phyloP scores from a whole-genome alignment of 2,113 vertebrate species.

The Poecilia latipinna region DNA sequence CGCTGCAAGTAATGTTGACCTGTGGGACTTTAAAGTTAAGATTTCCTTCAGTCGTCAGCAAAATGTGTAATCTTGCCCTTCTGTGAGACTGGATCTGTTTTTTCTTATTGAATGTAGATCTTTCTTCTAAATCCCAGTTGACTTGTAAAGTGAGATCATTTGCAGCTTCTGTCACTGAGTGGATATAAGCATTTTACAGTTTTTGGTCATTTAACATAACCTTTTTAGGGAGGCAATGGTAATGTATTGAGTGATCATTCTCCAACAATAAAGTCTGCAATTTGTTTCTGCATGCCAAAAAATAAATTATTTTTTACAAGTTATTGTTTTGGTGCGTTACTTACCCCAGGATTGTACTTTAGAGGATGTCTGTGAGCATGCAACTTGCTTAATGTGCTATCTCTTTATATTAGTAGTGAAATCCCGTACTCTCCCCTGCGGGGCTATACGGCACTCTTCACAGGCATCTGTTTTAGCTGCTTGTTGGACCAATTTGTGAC shows the following conservation, averaged over 20 bases:
- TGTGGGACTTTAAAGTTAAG: conserved; percentile 1
- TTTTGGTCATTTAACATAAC: neutral
- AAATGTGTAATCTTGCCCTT: neutral
- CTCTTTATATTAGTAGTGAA: conserved; percentile 37
- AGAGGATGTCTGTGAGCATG: neutral
- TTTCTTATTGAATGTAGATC: neutral
- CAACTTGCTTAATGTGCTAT: conserved; percentile 13
- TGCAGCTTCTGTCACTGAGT: neutral
- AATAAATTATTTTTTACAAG: neutral
- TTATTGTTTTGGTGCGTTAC: neutral
- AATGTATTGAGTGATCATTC: neutral
- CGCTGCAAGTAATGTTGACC: conserved; percentile 8
- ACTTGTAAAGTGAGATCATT: neutral
- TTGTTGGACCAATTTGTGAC: conserved; percentile 70
- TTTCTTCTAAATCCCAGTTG: neutral
- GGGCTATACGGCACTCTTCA: conserved; percentile 35
- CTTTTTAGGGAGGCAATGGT: neutral
- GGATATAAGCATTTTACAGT: neutral
- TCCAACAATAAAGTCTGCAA: neutral
- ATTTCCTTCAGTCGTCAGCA: neutral
- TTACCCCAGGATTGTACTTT: neutral
- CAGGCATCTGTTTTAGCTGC: conserved; percentile 59
- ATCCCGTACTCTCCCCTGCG: conserved; percentile 19
- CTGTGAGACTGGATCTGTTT: neutral
- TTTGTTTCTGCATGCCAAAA: neutral